Base-by-base conservation (phyloP, 1,140 invertebrate genomes). In the Onthophagus taurus region DNA sequence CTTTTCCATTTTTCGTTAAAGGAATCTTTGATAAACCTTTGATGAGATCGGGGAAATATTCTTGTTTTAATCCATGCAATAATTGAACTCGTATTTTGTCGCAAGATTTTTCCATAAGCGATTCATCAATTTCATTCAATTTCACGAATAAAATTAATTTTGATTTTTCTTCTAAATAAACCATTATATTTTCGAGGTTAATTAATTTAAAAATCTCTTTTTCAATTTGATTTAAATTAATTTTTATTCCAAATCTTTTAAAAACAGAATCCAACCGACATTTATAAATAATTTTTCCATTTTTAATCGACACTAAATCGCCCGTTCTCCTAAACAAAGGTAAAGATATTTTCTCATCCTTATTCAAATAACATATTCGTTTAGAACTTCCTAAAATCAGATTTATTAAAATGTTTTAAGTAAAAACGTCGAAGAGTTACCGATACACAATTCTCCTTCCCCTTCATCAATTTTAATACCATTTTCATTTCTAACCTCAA, bases 211-310 rank as follows among this genome's bases (percentile, higher is more conserved):
- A 61, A 7, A 70, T 62, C 37, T 66, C 64, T 51, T 64, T 58
- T 65, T 85, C 76, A 33, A 88, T 71, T 36, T 69, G 58, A 19
- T 63, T 53, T 19, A 85, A 59, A 56, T 75, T 72, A 13, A 87
- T 54, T 63, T 78, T 78, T 49, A 77, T 71, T 2, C 85, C 85
- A 65, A 80, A 77, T 60, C 82, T 66, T 66, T 89, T 89, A n/a
- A 87, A 66, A 26, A 74, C 60, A 47, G 74, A 68, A 66, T 85
- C 78, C 49, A 61, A 69, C 39, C 85, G 69, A 8, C 78, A 75
- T 52, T 72, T 65, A 50, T 77, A 85, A 53, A 72, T 74, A n/a
- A 84, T 63, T 4, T 70, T 70, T 41, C 61, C 61, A 49, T 64
- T 58, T 20, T 63, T 51, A 12, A 71, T 60, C 65, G 72, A 51